A percentile compares a stretch with the other conserved stretches of the same genome.
These are phyloP conservation scores for Acanthaster planci DNA, from an alignment of 35 echinoderm and acorn worm species.

Conservation along the genomic window DNA sequence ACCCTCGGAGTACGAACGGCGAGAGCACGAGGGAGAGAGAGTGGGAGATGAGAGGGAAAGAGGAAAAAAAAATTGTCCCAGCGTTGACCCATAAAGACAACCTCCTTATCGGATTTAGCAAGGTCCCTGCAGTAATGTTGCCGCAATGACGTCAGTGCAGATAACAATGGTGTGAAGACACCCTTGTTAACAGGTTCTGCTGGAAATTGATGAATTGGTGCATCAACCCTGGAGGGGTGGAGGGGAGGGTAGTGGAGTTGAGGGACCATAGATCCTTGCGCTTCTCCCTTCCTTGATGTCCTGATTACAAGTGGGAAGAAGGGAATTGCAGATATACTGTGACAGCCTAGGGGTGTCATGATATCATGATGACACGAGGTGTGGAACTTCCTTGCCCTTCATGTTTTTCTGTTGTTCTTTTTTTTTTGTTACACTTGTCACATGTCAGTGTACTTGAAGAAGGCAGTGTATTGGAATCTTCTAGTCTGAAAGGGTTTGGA, in stretches of 20 bases:
- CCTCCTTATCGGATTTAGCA: conserved; percentile 28
- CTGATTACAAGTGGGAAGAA: not conserved
- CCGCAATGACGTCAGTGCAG: conserved; percentile 11
- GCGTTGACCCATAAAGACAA: conserved; percentile 21
- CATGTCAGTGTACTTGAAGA: too few relatives aligned
- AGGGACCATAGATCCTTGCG: not conserved
- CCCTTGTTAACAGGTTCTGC: not conserved
- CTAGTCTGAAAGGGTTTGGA: too few relatives aligned
- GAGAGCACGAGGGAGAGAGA: not conserved
- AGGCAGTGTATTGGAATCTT: too few relatives aligned
- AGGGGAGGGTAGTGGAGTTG: too few relatives aligned
- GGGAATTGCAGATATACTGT: not conserved
- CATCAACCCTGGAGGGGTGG: conserved; percentile 5
- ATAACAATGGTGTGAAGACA: conserved; percentile 26
- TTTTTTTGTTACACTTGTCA: too few relatives aligned
- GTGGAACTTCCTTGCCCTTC: too few relatives aligned
- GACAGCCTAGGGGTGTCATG: too few relatives aligned
- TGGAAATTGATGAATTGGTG: conserved; percentile 5
- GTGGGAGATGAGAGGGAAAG: too few relatives aligned
- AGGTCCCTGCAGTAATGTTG: conserved; percentile 6
- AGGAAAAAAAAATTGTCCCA: not conserved
- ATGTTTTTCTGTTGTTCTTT: too few relatives aligned
- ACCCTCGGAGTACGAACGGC: not conserved
- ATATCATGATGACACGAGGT: too few relatives aligned
- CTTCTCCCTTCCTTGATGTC: not conserved